Evolutionary conservation across 2,113 vertebrate genomes (phyloP).

Genomic region (Sitta europaea): DNA sequence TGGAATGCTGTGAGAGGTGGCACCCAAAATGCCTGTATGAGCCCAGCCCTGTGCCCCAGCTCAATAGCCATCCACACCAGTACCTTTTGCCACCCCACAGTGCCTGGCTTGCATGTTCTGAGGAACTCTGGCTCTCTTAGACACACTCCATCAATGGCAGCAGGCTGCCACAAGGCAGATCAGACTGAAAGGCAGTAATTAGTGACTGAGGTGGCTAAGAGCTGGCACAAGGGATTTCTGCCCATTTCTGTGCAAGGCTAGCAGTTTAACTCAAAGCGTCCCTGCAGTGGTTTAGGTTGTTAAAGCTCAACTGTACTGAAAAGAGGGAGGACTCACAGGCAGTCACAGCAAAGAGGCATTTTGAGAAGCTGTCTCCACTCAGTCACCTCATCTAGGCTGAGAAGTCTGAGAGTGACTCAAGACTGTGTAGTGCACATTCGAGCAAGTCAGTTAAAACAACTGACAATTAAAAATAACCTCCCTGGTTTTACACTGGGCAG

Average conservation of each 20-base stretch:
- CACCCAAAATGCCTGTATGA: neutral
- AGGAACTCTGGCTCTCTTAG: neutral
- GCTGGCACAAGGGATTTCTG: neutral
- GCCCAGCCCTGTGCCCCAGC: neutral
- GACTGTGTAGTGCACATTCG: neutral
- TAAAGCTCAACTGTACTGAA: slow-evolving; percentile 11
- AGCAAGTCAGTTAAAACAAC: neutral
- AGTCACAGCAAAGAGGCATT: neutral
- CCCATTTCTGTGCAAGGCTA: neutral
- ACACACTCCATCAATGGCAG: rapidly evolving
- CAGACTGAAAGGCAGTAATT: neutral
- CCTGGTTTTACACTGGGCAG: neutral
- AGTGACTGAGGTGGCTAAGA: neutral
- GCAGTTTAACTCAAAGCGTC: slow-evolving; percentile 48
- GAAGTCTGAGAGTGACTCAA: neutral
- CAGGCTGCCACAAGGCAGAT: neutral
- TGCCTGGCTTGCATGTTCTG: rapidly evolving
- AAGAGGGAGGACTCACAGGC: neutral
- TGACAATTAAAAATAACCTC: neutral
- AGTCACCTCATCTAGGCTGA: neutral
- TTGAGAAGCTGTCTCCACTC: neutral
- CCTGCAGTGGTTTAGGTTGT: slow-evolving; percentile 44
- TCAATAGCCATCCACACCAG: neutral
- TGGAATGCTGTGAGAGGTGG: neutral
- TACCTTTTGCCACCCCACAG: neutral